A percentile compares a stretch with the other conserved stretches of the same genome.
These are phyloP conservation scores for Lissocephala sabroskyi DNA, from an alignment of 2,888 invertebrate species.

Conservation along the genomic window DNA sequence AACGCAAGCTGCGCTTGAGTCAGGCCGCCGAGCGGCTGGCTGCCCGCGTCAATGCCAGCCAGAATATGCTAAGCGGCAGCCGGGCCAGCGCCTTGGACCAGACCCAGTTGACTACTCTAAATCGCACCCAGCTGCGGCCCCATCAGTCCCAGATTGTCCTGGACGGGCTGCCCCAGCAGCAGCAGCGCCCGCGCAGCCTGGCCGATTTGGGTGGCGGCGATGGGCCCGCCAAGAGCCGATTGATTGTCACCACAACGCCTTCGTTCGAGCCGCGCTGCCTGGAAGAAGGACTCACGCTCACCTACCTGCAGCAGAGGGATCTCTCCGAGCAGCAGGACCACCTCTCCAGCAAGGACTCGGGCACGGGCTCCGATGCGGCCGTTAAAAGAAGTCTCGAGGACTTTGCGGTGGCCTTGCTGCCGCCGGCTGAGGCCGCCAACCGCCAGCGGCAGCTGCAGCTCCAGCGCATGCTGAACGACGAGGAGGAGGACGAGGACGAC, in stretches of 20 bases:
- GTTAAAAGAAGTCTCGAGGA: constrained; percentile 67
- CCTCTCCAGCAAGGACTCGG: constrained; percentile 67
- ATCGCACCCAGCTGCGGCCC: constrained; percentile 55
- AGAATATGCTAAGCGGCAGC: constrained; percentile 37
- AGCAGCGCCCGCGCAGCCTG: constrained; percentile 50
- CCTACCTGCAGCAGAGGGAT: constrained; percentile 52
- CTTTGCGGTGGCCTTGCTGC: constrained; percentile 38
- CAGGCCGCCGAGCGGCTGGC: constrained; percentile 14
- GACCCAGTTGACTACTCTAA: constrained; percentile 63
- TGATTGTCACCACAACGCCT: constrained; percentile 59
- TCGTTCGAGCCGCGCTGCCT: constrained; percentile 61
- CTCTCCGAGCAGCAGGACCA: constrained; percentile 64
- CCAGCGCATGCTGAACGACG: constrained; percentile 23
- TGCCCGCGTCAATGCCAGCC: constrained; percentile 27
- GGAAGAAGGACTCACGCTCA: constrained; percentile 52
- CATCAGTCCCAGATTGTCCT: constrained; percentile 40
- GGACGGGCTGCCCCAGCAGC: constrained; percentile 28
- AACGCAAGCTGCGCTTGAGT: constrained; percentile 42
- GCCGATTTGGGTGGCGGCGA: constrained; percentile 44
- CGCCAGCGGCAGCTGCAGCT: constrained; percentile 20
- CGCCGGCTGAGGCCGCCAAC: constrained; percentile 18
- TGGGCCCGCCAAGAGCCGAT: constrained; percentile 42
- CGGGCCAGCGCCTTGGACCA: constrained; percentile 50
- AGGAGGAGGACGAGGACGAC: constrained; percentile 31
- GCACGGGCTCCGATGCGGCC: constrained; percentile 69